phyloP scores from a whole-genome alignment of 2,113 vertebrate genomes.

The Pavo muticus region DNA sequence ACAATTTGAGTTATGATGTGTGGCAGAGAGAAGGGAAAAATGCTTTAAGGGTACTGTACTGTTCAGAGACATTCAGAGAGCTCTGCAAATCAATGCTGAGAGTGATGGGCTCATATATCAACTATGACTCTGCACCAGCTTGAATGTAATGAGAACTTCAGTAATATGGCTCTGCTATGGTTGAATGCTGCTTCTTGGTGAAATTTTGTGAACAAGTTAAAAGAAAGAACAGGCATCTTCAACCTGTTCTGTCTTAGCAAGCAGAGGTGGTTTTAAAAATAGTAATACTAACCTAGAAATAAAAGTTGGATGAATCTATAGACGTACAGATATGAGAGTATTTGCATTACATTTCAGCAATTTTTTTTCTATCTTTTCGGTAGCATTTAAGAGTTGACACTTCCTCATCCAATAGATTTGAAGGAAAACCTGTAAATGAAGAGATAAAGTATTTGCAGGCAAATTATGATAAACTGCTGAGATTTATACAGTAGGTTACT shows the following conservation, averaged over 20 bases:
- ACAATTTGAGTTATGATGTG: slow-evolving; percentile 29
- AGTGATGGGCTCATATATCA: slow-evolving; percentile 57
- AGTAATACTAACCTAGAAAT: slow-evolving; percentile 29
- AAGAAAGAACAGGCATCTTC: background rate
- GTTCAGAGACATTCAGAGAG: slow-evolving; percentile 19
- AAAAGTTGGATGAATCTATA: slow-evolving; percentile 17
- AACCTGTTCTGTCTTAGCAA: background rate
- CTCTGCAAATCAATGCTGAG: slow-evolving; percentile 43
- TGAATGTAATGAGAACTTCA: slow-evolving; percentile 53
- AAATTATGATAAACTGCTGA: background rate
- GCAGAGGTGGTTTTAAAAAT: background rate
- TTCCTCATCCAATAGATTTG: background rate
- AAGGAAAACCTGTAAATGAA: background rate
- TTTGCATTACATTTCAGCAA: background rate
- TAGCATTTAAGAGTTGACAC: background rate
- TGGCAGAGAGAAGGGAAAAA: background rate
- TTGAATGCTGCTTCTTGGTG: slow-evolving; percentile 45
- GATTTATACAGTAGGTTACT: background rate
- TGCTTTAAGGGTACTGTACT: background rate
- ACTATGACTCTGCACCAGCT: slow-evolving; percentile 28
- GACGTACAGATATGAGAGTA: background rate
- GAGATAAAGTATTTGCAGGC: background rate
- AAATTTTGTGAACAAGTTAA: slow-evolving; percentile 32
- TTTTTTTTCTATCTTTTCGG: background rate
- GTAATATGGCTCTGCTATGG: slow-evolving; percentile 58